These are phyloP conservation scores for Brachionus sp. DNA, from an alignment of 1,140 invertebrate species.

Conservation along the genomic window DNA sequence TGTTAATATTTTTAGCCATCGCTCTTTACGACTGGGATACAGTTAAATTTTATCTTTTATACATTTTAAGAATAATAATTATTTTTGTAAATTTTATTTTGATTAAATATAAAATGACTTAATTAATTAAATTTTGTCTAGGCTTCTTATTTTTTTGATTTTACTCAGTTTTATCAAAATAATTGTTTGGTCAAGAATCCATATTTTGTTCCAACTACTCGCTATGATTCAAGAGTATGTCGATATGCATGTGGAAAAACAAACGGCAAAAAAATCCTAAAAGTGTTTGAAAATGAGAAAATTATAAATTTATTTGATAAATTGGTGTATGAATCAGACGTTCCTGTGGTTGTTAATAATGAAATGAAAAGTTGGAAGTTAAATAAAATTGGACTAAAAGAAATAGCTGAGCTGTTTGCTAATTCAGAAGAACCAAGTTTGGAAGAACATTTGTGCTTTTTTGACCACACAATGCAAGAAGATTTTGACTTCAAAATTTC, in stretches of 20 bases:
- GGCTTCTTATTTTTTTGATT: constrained; percentile 27
- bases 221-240: not conserved
- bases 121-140: not conserved
- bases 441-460: not conserved
- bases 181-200: constrained; percentile 24
- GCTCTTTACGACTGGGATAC: not conserved
- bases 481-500: not conserved
- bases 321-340: not conserved
- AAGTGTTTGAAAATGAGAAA: not conserved
- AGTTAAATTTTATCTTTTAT: constrained; percentile 21
- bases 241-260: constrained; percentile 29
- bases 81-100: not conserved
- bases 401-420: not conserved
- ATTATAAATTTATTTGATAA: not conserved
- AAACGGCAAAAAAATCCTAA: constrained; percentile 21
- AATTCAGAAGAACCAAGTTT: not conserved
- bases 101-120: not conserved
- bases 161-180: constrained; percentile 11
- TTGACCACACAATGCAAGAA: not conserved
- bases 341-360: not conserved
- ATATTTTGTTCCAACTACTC: not conserved
- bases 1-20: not conserved
- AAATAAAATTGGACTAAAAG: not conserved
- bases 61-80: not conserved
- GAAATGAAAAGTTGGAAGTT: constrained; percentile 7